Base-by-base conservation (phyloP, 2,113 vertebrate species). In the Deroptyus accipitrinus region DNA sequence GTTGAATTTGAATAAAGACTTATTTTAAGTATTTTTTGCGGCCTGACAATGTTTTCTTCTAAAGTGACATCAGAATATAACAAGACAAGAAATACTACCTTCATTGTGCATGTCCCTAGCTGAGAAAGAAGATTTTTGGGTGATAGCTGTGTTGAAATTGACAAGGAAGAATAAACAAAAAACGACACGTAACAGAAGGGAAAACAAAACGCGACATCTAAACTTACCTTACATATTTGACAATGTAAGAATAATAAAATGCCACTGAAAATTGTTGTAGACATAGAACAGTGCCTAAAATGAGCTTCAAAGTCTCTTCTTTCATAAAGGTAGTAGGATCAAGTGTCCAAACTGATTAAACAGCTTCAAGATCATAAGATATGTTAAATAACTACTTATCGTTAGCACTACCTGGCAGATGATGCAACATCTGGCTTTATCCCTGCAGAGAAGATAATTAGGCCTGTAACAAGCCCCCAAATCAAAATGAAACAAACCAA, bases 341-440 rank as follows among this genome's bases (percentile, higher is more conserved):
- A 93, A 93, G 30, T 81, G 92, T 94, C 91, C n/a, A 90, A 95
- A 94, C 61, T 52, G 61, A 96, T 97, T 94, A 95, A 95, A 88
- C 61, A 92, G n/a, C 37, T 77, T 92, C 55, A 81, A 24, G 57
- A 94, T 90, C 35, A 72, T 48, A 86, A 73, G 57, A n/a, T 61
- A 33, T 44, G 44, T 91, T 95, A 93, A 90, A 72, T 94, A 94
- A 94, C 78, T 84, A 51, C 33, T 84, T 95, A 70, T 76, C 67
- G 69, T 75, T 75, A 70, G 70, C 59, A 91, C 69, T 90, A 93
- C 61, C 89, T 84, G 94, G 91, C 85, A 95, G 33, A 44, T 61
- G 41, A 88, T 83, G 25, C 23, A 96, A 88, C 97, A 97, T 96
- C 96, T 97, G 96, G 67, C 83, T 80, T 91, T n/a, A 51, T 70